These are phyloP conservation scores for Tetropium fuscum DNA, from an alignment of 2,888 invertebrate genomes.

Conservation along the genomic window DNA sequence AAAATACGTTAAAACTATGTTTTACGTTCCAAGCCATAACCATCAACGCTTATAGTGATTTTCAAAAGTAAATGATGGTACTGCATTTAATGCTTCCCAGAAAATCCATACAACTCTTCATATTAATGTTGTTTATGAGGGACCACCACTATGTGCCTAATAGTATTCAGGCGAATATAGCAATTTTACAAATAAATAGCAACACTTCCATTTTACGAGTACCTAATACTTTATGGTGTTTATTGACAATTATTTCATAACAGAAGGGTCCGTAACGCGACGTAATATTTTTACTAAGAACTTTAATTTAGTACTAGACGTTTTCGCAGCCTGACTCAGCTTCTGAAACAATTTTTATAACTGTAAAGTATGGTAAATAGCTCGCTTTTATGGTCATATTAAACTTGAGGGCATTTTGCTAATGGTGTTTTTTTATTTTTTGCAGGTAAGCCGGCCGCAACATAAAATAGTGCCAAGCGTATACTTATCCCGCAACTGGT, in stretches of 20 bases:
- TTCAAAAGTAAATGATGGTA: conserved; percentile 24
- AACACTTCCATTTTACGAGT: conserved; percentile 19
- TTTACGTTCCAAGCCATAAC: conserved; percentile 5
- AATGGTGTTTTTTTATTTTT: conserved; percentile 21
- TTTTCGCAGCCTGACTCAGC: not conserved
- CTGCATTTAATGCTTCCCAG: conserved; percentile 9
- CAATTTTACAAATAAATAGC: conserved; percentile 6
- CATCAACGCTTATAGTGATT: conserved; percentile 12
- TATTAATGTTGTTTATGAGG: conserved; percentile 1
- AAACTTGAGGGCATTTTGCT: conserved; percentile 22
- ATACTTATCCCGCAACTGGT: conserved; percentile 26
- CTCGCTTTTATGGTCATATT: conserved; percentile 16
- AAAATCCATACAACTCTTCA: conserved; percentile 19
- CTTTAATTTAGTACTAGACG: conserved; percentile 4
- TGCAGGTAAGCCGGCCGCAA: conserved; percentile 15
- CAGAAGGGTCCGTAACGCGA: no score
- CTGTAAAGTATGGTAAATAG: conserved; percentile 17
- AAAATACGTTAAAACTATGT: not conserved
- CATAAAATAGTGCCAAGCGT: conserved; percentile 21
- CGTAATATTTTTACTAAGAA: conserved; percentile 1
- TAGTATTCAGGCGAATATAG: conserved; percentile 19
- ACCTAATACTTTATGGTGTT: conserved; percentile 6
- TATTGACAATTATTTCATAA: conserved; percentile 17
- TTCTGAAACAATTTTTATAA: conserved; percentile 19
- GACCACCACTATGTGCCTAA: conserved; percentile 2